phyloP scores from a whole-genome alignment of 2,888 invertebrate species.

The Brachypalpus laphriformis region DNA sequence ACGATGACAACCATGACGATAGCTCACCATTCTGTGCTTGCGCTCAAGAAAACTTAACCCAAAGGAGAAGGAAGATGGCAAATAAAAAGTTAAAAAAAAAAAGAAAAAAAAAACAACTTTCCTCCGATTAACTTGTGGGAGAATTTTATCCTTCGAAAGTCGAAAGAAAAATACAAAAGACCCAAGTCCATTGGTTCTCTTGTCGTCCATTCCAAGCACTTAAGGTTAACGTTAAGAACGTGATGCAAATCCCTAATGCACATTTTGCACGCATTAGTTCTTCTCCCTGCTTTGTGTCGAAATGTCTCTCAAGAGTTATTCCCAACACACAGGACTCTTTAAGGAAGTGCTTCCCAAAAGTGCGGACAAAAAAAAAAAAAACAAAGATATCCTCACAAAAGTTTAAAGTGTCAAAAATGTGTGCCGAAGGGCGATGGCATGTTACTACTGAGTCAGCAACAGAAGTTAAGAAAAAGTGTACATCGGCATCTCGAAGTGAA shows the following conservation, averaged over 20 bases:
- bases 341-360: constrained; percentile 3
- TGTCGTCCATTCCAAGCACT: constrained; percentile 46
- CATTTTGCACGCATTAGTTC: constrained; percentile 47
- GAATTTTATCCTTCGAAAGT: constrained; percentile 14
- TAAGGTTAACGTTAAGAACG: constrained; percentile 47
- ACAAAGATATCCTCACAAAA: neutral
- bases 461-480: constrained; percentile 24
- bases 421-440: constrained; percentile 12
- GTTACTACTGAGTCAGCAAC: constrained; percentile 29
- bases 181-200: constrained; percentile 34
- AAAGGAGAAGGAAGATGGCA: neutral
- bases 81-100: neutral
- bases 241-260: constrained; percentile 68
- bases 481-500: constrained; percentile 18
- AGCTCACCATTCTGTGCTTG: neutral
- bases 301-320: constrained; percentile 9
- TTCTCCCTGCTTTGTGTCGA: neutral
- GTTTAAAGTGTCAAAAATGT: constrained; percentile 9
- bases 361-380: neutral
- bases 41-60: neutral
- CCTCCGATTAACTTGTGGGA: constrained; percentile 50
- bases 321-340: constrained; percentile 22
- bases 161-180: neutral
- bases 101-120: constrained; percentile 17
- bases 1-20: constrained; percentile 27